Evolutionary conservation across 1,140 invertebrate species (phyloP).

Genomic region (Lepidurus packardi): DNA sequence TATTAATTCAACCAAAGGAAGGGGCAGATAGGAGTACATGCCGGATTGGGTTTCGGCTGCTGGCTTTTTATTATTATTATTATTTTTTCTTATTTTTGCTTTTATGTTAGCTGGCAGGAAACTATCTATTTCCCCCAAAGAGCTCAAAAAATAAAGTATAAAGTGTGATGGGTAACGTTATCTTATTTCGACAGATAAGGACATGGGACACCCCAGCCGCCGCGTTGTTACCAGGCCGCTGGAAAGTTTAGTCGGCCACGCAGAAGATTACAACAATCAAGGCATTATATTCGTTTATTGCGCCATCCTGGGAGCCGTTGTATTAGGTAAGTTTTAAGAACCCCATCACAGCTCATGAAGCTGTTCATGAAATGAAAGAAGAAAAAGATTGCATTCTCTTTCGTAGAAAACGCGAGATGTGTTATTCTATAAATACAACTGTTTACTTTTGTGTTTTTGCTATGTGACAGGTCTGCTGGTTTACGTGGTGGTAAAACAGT

Average conservation of each 20-base stretch:
- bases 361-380: neutral
- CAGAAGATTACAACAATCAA: conserved; percentile 32
- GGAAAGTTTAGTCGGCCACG: conserved; percentile 29
- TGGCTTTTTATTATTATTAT: neutral
- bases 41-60: neutral
- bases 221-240: conserved; percentile 37
- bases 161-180: conserved; percentile 5
- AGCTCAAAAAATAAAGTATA: neutral
- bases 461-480: conserved; percentile 37
- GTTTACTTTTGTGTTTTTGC: neutral
- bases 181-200: conserved; percentile 27
- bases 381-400: neutral
- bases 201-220: conserved; percentile 37
- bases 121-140: neutral
- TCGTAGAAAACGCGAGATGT: neutral
- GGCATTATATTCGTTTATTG: conserved; percentile 43
- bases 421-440: neutral
- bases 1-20: conserved; percentile 2
- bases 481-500: conserved; percentile 43
- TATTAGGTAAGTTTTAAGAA: conserved; percentile 38
- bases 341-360: too few species aligned
- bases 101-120: neutral
- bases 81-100: neutral
- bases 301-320: conserved; percentile 42
- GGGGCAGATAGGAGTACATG: neutral